Evolutionary conservation across 37 sponge, comb jelly and placozoan genomes (phyloP), one percentile per base, ranked within the genome.

Genomic region (Haliclona indistincta): DNA sequence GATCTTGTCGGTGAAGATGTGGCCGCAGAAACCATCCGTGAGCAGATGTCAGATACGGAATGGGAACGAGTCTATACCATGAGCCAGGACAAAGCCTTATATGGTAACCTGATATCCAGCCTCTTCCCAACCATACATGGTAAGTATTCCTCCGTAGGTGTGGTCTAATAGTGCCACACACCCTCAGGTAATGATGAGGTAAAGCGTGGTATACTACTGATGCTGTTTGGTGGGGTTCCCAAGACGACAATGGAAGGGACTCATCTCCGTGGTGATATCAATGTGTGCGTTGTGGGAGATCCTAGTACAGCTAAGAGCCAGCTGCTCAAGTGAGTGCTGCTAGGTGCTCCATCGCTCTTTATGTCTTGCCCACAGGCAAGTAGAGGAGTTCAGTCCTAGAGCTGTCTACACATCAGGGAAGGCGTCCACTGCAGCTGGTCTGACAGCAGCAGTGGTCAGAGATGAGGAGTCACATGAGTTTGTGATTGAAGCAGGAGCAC

Each of bases 401-500:
- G 97, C 97, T 40, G 97, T 98, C 25, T 98, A 98, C 74, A 98
- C 99, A 0, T 81, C 84, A 38, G 99, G 99, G 5, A 98, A 98
- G 84, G 94, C 96, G 11, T 84, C 88, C 74, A 93, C 89, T 77
- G 99, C 99, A 37, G 99, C 99, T 70, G 99, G 99, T 70, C 84
- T 98, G 40, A 98, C 99, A 28, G 99, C 99, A 38, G 99, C 99
- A 37, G 99, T 98, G 1, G 99, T 98, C 49, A 92, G 84, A 56
- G 99, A 98, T 45, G 96, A 93, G 75, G 99, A 98, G 68, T 87
- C 89, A 26, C 82, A 85, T 28, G 99, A 98, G 89, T 95, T 92
- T 79, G 99, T 98, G 23, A 98, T 98, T 39, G 99, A 98, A 74
- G 99, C 99, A 6, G 99, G 99, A n/a, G 99, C 99, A 19, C 83